Base-by-base conservation (phyloP, 2,113 vertebrate genomes). In the Tretioscincus oriximinensis region DNA sequence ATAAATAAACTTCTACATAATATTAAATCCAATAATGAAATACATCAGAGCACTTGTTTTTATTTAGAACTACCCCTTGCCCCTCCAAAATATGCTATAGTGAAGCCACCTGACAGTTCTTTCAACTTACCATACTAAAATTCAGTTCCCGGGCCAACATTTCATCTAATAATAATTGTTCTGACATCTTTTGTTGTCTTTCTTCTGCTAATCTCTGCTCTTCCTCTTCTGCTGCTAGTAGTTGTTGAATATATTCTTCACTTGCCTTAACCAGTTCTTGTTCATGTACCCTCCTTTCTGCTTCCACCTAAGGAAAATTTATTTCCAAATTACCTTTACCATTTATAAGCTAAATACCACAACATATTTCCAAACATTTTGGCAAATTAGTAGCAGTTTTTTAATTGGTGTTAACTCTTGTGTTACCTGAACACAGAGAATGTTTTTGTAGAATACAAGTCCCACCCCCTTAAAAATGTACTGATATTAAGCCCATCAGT, bases 201-300 rank as follows among this genome's bases (percentile, higher is more conserved):
- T 96, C 93, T 79, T 97, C 95, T 29, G 86, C 89, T 87, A 90
- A 7, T 9, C 85, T 93, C 54, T 91, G 85, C 73, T 95, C 93
- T 28, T 95, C 93, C 29, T 93, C 92, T 60, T 99, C 98, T 88
- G 98, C 96, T 0, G 93, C 95, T 80, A 99, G 88, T 16, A 99
- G 93, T 2, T 35, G 90, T 66, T 96, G 95, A 88, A 99, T 99
- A 78, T 95, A 97, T 20, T 96, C 96, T 90, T 98, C 96, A 14
- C 97, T 99, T 3, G 96, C 97, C 79, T 88, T 95, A 73, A 90
- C 93, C 91, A 98, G 96, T 83, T 97, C 96, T 80, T 98, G 97
- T 0, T 98, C 97, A 2, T 90, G 90, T 0, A 90, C 95, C 61
- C 92, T 92, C 77, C 95, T 95, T 85, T 99, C 98, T 91, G 96